Conservation (phyloP, 2,888 invertebrate genomes). For the Hydrotaea diabolus region DNA sequence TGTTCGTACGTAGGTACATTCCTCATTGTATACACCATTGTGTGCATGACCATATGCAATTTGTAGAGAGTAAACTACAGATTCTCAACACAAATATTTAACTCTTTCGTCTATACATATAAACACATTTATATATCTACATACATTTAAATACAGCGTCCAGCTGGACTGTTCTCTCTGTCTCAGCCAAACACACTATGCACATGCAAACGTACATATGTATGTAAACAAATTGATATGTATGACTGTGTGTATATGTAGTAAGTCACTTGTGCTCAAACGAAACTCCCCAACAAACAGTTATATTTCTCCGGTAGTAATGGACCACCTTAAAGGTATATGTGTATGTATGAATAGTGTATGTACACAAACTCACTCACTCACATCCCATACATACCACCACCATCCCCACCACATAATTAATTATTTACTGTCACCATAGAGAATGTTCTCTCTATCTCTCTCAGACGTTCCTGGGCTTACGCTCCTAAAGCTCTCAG, state of each 20-base stretch:
- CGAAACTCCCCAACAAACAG: conserved; percentile 52
- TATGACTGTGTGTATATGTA: not conserved
- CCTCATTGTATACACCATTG: not conserved
- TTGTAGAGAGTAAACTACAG: conserved; percentile 29
- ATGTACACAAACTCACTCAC: not conserved
- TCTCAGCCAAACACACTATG: not conserved
- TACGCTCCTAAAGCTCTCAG: conserved; percentile 33
- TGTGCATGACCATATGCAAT: conserved; percentile 46
- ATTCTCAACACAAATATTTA: conserved; percentile 4
- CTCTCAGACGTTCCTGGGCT: not conserved
- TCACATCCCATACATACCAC: not conserved
- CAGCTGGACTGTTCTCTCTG: not conserved
- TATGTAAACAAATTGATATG: not conserved
- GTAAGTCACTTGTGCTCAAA: conserved; percentile 51
- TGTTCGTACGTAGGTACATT: too few species aligned
- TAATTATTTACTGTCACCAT: conserved; percentile 41
- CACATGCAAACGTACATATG: not conserved
- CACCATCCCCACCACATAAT: conserved; percentile 25
- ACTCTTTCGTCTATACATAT: conserved; percentile 28
- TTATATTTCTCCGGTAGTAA: conserved; percentile 48
- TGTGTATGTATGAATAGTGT: not conserved
- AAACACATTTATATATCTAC: not conserved
- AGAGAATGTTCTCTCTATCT: conserved; percentile 1
- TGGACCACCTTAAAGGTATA: conserved; percentile 49
- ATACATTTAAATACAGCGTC: not conserved